A percentile compares a stretch with the other conserved stretches of the same genome.
phyloP scores from a whole-genome alignment of 2,113 vertebrate genomes.

The Aspidoscelis tigris region DNA sequence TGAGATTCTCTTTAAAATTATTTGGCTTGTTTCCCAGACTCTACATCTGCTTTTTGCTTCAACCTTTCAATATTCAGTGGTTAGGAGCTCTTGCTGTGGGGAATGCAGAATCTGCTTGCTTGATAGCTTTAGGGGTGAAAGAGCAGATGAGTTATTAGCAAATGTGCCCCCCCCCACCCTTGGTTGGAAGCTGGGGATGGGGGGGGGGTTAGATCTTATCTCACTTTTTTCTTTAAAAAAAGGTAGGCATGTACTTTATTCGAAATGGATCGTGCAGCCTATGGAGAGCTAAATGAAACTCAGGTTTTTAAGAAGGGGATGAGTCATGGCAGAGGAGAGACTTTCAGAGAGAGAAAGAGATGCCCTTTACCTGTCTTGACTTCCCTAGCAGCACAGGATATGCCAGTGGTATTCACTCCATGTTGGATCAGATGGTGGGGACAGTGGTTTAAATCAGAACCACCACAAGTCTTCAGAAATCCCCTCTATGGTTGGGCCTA shows the following conservation, averaged over 20 bases:
- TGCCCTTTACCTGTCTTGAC: neutral
- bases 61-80: neutral
- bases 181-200: neutral
- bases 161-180: neutral
- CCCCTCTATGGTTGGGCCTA: too few species aligned
- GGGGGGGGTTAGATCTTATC: neutral
- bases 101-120: neutral
- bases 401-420: neutral
- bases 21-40: slow-evolving; percentile 25
- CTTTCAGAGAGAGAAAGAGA: too few species aligned
- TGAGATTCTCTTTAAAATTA: too few species aligned
- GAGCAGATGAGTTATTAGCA: neutral
- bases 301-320: neutral
- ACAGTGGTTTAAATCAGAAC: too few species aligned
- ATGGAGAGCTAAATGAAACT: neutral
- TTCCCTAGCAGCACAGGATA: neutral
- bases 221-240: neutral
- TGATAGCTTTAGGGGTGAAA: neutral
- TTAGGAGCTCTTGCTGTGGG: neutral
- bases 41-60: slow-evolving; percentile 39
- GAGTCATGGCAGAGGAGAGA: neutral
- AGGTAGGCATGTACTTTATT: neutral
- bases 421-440: neutral
- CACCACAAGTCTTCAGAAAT: neutral
- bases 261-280: neutral